Base-by-base conservation (phyloP, 2,888 invertebrate genomes). In the Melikaiella ostensackeni region DNA sequence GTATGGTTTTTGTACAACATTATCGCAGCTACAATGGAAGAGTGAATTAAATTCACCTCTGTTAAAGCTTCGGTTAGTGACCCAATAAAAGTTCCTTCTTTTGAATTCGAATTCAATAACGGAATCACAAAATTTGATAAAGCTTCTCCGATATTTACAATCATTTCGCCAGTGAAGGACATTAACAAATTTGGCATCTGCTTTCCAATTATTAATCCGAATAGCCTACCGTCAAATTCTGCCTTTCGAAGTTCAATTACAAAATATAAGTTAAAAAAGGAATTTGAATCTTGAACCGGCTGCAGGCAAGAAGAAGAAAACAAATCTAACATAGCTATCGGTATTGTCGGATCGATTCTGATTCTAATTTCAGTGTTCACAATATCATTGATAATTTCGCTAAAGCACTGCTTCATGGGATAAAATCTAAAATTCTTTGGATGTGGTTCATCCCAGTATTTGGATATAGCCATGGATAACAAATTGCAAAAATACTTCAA, bases 221-320 rank as follows among this genome's bases (percentile, higher is more conserved):
- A 78, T 2, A 77, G 66, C 1, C 57, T 70, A 21, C 35, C 55
- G 1, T 42, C 19, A 2, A 57, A 76, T 0, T 50, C 16, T 0
- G 76, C 74, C 0, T 27, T 21, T 0, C 59, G 5, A 2, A 78
- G 46, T 11, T 79, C 80, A 46, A 79, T 76, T 6, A 64, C 75
- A 70, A 75, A 84, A 1, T 61, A 24, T 38, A 88, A 73, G n/a
- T 38, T 1, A 9, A 86, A 63, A 38, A 83, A 89, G 4, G 84
- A 79, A 0, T 6, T 55, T 0, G 81, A 75, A 30, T 83, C 85
- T 66, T 83, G 77, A 19, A 75, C 30, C 0, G 89, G 88, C 2
- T 27, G 50, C 1, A 88, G 42, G 0, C 81, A 62, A 0, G 62
- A 24, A 0, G 63, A 21, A 0, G 62, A 19, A 38, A 86, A 86